Evolutionary conservation across 2,113 vertebrate genomes (phyloP), one percentile per base, ranked within the genome.

Genomic region (Numida meleagris): DNA sequence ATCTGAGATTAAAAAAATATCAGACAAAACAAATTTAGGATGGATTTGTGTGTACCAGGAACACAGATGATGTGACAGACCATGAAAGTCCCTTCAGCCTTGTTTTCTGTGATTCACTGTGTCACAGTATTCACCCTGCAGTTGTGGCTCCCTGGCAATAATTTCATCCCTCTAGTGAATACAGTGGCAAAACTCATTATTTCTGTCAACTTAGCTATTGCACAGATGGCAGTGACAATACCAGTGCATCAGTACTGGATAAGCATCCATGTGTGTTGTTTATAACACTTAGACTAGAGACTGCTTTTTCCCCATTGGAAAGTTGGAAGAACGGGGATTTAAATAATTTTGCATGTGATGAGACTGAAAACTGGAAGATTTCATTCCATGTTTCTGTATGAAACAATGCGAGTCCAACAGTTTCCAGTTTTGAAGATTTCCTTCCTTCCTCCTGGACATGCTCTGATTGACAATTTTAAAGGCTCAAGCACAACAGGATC

Each of bases 241-340:
- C 14, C 48, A 87, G 17, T 21, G 33, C 8, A 4, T 46, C 43
- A 31, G 34, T 24, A 72, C 67, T 59, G 34, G 19, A 24, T 27
- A 61, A 68, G n/a, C 48, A 65, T 79, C 34, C 62, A 20, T 4
- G 8, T 61, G 4, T 25, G 7, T 27, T 0, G 0, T 57, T 68
- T 68, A 24, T 65, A 11, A 59, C 21, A 61, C 40, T n/a, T 27
- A 19, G 13, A 33, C 23, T 57, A 3, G 0, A 8, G 3, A 5
- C 3, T 7, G 1, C 50, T 75, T 81, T 20, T 1, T 8, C 6
- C 9, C 13, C 4, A 3, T 58, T 80, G 59, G 1, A 6, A 78
- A 3, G 13, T 46, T 38, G 12, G 50, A 59, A 82, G 27, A 82
- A 33, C 4, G 62, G 17, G 10, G 65, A 40, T 67, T 76, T 68